phyloP scores from a whole-genome alignment of 2,797 vertebrate genomes.

The Silurus lanzhouensis region DNA sequence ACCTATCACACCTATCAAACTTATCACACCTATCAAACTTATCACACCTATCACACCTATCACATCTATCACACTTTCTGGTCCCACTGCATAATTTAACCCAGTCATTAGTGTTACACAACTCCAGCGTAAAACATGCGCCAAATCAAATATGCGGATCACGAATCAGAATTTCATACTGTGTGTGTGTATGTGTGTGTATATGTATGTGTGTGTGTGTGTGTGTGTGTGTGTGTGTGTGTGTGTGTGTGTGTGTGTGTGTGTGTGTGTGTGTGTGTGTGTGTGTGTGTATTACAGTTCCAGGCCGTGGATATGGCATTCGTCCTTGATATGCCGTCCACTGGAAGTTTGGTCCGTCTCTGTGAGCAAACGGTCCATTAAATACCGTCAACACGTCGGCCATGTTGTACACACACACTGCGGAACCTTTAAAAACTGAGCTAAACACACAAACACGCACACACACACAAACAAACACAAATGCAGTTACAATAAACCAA shows the following conservation, averaged over 20 bases:
- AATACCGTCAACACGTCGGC: conserved; percentile 96
- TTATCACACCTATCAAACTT: too few relatives aligned
- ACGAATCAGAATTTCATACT: background rate
- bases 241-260: background rate
- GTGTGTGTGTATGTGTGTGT: too few relatives aligned
- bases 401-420: conserved; percentile 95
- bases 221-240: background rate
- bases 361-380: conserved; percentile 96
- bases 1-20: too few relatives aligned
- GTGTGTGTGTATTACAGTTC: conserved; percentile 75
- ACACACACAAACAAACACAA: background rate
- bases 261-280: background rate
- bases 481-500: background rate
- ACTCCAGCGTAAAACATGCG: too few relatives aligned
- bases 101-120: too few relatives aligned
- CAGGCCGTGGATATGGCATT: conserved; percentile 93
- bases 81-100: too few relatives aligned
- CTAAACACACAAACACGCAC: conserved; percentile 67
- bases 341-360: conserved; percentile 95
- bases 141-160: too few relatives aligned
- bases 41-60: too few relatives aligned
- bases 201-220: background rate
- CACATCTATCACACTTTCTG: too few relatives aligned
- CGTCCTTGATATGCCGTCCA: conserved; percentile 94
- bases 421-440: conserved; percentile 96